A percentile compares a stretch with the other conserved stretches of the same genome.
Evolutionary conservation across 2,797 vertebrate species (phyloP).

Genomic region (Diceros bicornis): DNA sequence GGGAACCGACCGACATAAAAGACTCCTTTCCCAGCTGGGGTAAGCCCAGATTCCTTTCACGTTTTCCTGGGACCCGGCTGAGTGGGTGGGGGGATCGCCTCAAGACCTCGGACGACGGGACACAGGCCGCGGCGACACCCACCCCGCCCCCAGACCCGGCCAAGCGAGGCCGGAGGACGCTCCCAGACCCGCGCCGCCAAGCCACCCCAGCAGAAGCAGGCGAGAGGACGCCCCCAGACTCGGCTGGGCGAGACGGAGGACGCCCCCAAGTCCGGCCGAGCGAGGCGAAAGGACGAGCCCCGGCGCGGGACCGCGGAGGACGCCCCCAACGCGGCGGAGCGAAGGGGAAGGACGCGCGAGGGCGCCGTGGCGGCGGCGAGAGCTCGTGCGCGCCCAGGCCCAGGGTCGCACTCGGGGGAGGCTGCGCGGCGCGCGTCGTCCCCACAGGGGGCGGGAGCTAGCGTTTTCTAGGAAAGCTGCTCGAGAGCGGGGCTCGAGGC

Average conservation of each 20-base stretch:
- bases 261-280: not conserved
- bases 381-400: accelerated
- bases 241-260: not conserved
- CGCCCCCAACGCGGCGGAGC: accelerated
- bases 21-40: not conserved
- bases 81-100: not conserved
- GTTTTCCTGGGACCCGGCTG: accelerated
- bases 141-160: too few species aligned
- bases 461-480: not conserved
- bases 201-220: accelerated
- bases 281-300: not conserved
- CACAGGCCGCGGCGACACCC: not conserved
- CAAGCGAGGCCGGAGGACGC: not conserved
- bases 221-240: too few species aligned
- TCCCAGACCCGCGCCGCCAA: too few species aligned
- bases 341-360: accelerated
- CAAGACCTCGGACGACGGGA: not conserved
- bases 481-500: not conserved
- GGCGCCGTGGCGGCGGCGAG: accelerated
- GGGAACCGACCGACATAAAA: not conserved
- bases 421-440: not conserved
- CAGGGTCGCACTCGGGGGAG: not conserved
- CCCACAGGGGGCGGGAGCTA: not conserved
- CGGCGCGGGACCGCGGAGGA: not conserved
- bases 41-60: not conserved